Evolutionary conservation across 2,797 vertebrate species (phyloP).

Genomic region (Melanotaenia parkinsoni): DNA sequence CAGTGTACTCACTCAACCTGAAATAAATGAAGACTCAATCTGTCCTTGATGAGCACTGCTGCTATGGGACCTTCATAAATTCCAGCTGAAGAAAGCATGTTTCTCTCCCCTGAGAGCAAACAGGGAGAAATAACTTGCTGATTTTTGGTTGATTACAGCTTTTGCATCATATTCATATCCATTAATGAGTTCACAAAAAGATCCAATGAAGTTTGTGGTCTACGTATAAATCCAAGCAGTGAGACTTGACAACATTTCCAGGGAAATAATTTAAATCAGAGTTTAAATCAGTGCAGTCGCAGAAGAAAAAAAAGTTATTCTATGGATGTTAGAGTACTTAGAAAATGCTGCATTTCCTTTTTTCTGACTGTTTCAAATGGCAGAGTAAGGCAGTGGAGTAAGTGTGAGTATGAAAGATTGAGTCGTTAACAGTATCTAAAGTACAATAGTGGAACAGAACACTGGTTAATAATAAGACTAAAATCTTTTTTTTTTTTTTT

Average conservation of each 20-base stretch:
- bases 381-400: constrained; percentile 70
- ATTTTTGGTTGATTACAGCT: constrained; percentile 15
- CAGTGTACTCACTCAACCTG: constrained; percentile 21
- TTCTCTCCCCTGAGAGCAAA: constrained; percentile 19
- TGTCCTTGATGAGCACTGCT: constrained; percentile 56
- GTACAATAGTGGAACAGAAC: constrained; percentile 59
- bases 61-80: constrained; percentile 46
- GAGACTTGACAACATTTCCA: constrained; percentile 13
- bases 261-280: constrained; percentile 12
- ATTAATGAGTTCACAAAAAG: constrained; percentile 26
- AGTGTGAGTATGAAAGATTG: constrained; percentile 53
- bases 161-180: constrained; percentile 16
- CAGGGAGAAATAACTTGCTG: constrained; percentile 22
- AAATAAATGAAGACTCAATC: constrained; percentile 31
- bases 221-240: constrained; percentile 21
- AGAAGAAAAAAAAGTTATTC: constrained; percentile 25
- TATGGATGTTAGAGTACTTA: constrained; percentile 5
- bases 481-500: constrained; percentile 23
- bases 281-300: constrained; percentile 21
- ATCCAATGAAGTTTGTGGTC: constrained; percentile 11
- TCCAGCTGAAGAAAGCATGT: constrained; percentile 44
- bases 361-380: constrained; percentile 34
- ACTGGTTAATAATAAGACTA: constrained; percentile 52
- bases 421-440: constrained; percentile 69
- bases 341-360: constrained; percentile 25